Conservation (phyloP, 2,797 vertebrate genomes). For the Micropoecilia bifurca region DNA sequence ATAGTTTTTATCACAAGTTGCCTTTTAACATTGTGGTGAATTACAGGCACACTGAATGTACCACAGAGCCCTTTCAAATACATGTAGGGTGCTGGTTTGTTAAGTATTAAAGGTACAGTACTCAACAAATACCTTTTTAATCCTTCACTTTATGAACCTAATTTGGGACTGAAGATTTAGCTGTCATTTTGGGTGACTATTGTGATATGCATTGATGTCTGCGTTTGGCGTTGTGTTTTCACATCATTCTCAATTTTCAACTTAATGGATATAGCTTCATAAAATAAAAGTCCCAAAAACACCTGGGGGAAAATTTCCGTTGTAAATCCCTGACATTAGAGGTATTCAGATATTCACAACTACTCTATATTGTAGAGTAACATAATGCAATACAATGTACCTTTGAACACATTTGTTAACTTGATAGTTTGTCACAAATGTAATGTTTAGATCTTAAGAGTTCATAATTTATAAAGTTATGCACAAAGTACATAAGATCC, state of each 20-base stretch:
- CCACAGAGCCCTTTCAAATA: background rate
- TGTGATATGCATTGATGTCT: background rate
- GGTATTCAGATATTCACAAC: background rate
- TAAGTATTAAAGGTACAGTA: background rate
- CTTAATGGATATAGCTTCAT: background rate
- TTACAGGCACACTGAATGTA: background rate
- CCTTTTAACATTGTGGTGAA: background rate
- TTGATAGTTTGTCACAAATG: background rate
- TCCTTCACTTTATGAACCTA: background rate
- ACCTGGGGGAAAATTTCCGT: background rate
- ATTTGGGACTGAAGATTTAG: background rate
- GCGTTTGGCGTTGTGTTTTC: background rate
- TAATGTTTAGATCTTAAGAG: background rate
- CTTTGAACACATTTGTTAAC: background rate
- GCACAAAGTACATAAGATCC: conserved; percentile 9
- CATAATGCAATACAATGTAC: background rate
- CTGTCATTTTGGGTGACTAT: background rate
- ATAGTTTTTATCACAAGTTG: background rate
- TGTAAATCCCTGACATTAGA: background rate
- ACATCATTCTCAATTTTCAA: background rate
- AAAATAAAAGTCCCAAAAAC: background rate
- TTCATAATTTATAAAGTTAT: background rate
- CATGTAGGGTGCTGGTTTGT: background rate
- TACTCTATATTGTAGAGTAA: background rate
- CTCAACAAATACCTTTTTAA: background rate